phyloP scores from a whole-genome alignment of 2,113 vertebrate species.

The Beaufortia kweichowensis region DNA sequence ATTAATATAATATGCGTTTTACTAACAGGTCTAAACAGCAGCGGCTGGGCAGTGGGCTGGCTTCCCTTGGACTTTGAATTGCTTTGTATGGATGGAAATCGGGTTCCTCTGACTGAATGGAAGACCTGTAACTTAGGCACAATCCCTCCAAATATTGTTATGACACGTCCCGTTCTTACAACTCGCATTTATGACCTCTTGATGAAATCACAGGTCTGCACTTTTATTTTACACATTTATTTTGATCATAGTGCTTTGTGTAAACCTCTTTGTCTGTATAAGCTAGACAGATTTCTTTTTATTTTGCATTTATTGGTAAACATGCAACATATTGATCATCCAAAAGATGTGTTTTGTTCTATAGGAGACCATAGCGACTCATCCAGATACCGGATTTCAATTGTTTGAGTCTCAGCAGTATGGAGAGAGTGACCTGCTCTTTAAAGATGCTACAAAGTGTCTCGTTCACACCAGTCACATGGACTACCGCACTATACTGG shows the following conservation, averaged over 20 bases:
- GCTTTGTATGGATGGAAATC: conserved; percentile 76
- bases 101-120: conserved; percentile 79
- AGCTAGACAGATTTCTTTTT: no score
- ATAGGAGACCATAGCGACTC: conserved; percentile 76
- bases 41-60: conserved; percentile 79
- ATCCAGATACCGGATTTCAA: conserved; percentile 71
- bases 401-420: conserved; percentile 81
- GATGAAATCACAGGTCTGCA: conserved; percentile 82
- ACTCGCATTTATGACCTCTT: conserved; percentile 82
- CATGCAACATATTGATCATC: background rate
- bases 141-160: conserved; percentile 80
- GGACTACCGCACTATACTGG: conserved; percentile 79
- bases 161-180: conserved; percentile 83
- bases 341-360: conserved; percentile 3
- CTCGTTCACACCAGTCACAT: conserved; percentile 78
- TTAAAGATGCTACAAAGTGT: conserved; percentile 81
- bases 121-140: conserved; percentile 80
- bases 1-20: background rate
- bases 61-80: conserved; percentile 77
- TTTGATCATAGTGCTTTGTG: no score
- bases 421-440: conserved; percentile 84
- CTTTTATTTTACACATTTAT: no score
- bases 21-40: conserved; percentile 73
- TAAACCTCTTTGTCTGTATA: background rate
- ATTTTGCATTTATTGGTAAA: no score